These are phyloP conservation scores for Diglossa cyanea DNA, from an alignment of 2,797 vertebrate species.

Conservation along the genomic window DNA sequence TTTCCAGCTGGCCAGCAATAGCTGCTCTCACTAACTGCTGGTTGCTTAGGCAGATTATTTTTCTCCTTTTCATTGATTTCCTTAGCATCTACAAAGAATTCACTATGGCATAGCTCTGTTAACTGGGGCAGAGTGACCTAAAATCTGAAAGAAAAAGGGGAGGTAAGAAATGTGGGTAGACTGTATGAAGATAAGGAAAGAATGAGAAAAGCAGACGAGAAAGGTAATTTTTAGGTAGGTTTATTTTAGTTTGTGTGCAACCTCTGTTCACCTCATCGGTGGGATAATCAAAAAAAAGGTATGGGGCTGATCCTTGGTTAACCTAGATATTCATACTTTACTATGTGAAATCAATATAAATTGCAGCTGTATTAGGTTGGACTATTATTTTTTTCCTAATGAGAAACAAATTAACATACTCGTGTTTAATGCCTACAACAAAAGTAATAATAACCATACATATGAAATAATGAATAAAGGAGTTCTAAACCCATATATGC, in stretches of 20 bases:
- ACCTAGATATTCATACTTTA: neutral
- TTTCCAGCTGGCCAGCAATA: neutral
- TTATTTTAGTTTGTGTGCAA: neutral
- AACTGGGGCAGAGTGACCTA: neutral
- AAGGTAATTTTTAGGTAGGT: neutral
- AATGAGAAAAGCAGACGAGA: neutral
- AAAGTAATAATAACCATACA: neutral
- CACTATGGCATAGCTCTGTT: neutral
- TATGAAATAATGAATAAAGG: neutral
- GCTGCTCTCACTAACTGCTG: neutral
- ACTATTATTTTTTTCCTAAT: neutral
- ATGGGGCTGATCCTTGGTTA: neutral
- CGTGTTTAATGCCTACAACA: neutral
- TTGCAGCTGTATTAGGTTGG: neutral
- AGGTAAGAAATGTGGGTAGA: neutral
- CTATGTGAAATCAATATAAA: neutral
- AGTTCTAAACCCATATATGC: neutral
- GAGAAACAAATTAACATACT: neutral
- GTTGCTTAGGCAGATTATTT: neutral
- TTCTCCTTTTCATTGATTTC: neutral
- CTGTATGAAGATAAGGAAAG: neutral
- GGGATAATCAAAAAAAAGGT: neutral
- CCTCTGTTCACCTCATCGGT: neutral
- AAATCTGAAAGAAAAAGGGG: neutral
- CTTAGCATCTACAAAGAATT: neutral